A percentile compares a stretch with the other conserved stretches of the same genome.
Conservation (phyloP, 2,797 vertebrate species). For the Danionella dracula region DNA sequence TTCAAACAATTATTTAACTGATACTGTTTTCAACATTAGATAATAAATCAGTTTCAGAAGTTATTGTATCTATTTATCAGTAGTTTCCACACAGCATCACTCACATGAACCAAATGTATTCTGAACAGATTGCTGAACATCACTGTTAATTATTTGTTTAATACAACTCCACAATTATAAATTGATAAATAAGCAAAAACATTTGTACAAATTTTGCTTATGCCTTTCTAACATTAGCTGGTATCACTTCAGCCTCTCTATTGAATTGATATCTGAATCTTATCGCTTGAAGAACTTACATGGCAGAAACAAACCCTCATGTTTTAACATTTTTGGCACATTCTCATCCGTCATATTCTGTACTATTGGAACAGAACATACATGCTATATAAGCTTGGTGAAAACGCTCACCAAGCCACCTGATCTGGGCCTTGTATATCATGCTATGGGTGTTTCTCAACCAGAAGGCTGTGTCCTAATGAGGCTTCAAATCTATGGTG, state of each 20-base stretch:
- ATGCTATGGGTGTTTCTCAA: not conserved
- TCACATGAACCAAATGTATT: constrained; percentile 58
- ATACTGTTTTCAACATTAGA: not conserved
- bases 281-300: constrained; percentile 1
- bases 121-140: constrained; percentile 54
- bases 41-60: constrained; percentile 20
- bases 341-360: not conserved
- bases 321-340: constrained; percentile 28
- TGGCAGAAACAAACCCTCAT: not conserved
- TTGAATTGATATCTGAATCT: not conserved
- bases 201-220: constrained; percentile 61
- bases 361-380: constrained; percentile 5
- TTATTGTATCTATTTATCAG: constrained; percentile 50
- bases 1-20: not conserved
- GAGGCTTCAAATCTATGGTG: not conserved
- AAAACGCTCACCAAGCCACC: constrained; percentile 25
- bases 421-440: not conserved
- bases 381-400: constrained; percentile 30
- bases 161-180: constrained; percentile 49
- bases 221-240: constrained; percentile 61
- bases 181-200: constrained; percentile 57
- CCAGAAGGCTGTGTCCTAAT: not conserved
- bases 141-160: constrained; percentile 31
- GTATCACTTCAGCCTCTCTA: constrained; percentile 58
- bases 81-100: constrained; percentile 64